Evolutionary conservation across 2,888 invertebrate species (phyloP).

Genomic region (Tenodera sinensis): DNA sequence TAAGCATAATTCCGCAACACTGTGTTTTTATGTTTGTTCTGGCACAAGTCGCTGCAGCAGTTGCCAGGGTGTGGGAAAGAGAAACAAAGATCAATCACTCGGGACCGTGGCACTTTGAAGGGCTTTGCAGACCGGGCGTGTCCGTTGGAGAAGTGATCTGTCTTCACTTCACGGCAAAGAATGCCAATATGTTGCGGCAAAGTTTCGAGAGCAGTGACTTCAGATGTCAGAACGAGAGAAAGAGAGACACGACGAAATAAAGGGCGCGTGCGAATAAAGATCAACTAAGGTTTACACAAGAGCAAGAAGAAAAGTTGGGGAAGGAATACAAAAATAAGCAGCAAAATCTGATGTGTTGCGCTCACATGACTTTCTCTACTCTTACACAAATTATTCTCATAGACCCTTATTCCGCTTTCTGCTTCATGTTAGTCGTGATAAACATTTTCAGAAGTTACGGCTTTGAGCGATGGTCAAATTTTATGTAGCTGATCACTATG

Average conservation of each 20-base stretch:
- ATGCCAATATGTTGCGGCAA: not conserved
- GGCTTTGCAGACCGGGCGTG: not conserved
- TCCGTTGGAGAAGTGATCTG: slow-evolving; percentile 3
- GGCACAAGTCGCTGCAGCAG: not conserved
- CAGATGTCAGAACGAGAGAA: not conserved
- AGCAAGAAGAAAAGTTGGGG: too few relatives aligned
- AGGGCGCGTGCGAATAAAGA: not conserved
- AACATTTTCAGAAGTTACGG: too few relatives aligned
- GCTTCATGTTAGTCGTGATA: too few relatives aligned
- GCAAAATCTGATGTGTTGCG: too few relatives aligned
- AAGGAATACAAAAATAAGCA: too few relatives aligned
- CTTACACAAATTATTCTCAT: too few relatives aligned
- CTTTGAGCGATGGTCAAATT: too few relatives aligned
- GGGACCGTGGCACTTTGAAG: slow-evolving; percentile 8
- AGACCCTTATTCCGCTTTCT: too few relatives aligned
- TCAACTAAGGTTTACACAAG: not conserved
- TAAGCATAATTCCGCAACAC: too few relatives aligned
- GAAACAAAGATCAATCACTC: slow-evolving; percentile 8
- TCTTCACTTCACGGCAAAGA: not conserved
- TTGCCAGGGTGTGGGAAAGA: not conserved
- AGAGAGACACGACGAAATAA: not conserved
- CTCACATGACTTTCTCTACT: too few relatives aligned
- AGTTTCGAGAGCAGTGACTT: not conserved
- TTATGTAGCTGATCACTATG: too few relatives aligned
- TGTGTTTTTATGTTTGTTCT: not conserved